Percentiles rank a stretch among this genome's conserved stretches.
Conservation (phyloP, 1,140 invertebrate genomes). For the Psilanteris sp. region DNA sequence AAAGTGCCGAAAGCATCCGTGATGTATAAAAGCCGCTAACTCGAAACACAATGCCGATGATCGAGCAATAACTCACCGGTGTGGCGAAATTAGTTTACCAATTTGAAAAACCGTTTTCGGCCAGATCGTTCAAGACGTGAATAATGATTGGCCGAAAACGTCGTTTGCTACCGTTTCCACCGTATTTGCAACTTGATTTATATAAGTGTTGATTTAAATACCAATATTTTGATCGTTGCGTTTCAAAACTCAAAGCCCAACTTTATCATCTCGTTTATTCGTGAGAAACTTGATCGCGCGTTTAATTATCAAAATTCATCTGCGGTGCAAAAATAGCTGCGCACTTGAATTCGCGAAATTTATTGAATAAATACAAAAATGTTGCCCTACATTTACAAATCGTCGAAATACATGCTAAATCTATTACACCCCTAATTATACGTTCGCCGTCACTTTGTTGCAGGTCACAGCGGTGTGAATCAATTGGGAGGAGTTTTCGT, state of each 20-base stretch:
- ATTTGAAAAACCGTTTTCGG: slow-evolving; percentile 29
- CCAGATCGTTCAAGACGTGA: neutral
- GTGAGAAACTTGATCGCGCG: too few species aligned
- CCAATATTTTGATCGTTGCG: too few species aligned
- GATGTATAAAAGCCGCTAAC: slow-evolving; percentile 42
- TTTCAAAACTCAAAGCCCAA: too few species aligned
- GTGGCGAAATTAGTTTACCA: slow-evolving; percentile 24
- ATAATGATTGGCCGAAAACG: slow-evolving; percentile 9
- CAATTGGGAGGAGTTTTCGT: slow-evolving; percentile 99
- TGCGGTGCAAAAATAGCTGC: too few species aligned
- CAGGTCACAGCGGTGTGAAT: slow-evolving; percentile 98
- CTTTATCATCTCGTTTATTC: too few species aligned
- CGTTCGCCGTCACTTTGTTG: slow-evolving; percentile 74
- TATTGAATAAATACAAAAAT: too few species aligned
- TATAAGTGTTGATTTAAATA: too few species aligned
- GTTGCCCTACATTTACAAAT: too few species aligned
- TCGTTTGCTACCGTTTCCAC: slow-evolving; percentile 7
- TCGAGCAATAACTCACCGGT: slow-evolving; percentile 39
- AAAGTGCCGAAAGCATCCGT: slow-evolving; percentile 24
- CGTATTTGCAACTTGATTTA: neutral
- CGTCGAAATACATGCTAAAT: too few species aligned
- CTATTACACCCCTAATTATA: slow-evolving; percentile 38
- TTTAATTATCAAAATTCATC: too few species aligned
- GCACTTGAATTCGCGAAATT: too few species aligned
- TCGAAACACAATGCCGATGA: slow-evolving; percentile 45